Conservation (phyloP, 2,113 vertebrate species). For the Motacilla tschutschensis region DNA sequence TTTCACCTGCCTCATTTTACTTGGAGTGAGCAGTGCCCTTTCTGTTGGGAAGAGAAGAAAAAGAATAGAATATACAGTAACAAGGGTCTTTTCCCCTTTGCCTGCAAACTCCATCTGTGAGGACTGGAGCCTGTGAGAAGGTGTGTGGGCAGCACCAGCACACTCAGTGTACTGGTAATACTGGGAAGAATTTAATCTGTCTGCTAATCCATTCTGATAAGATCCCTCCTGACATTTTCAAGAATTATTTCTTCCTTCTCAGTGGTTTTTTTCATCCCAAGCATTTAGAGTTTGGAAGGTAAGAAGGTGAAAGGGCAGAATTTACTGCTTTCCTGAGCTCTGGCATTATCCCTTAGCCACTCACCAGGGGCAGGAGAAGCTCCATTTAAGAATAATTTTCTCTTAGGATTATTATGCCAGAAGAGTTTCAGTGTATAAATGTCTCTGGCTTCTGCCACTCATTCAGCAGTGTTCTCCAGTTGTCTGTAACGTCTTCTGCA, state of each 20-base stretch:
- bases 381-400: neutral
- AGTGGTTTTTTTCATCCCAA: neutral
- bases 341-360: neutral
- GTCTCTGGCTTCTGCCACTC: neutral
- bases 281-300: neutral
- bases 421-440: neutral
- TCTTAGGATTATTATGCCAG: neutral
- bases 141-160: neutral
- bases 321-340: neutral
- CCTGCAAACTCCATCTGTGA: rapidly evolving
- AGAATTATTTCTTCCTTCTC: neutral
- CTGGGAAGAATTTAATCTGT: neutral
- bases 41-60: neutral
- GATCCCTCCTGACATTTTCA: neutral
- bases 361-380: neutral
- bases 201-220: neutral
- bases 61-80: rapidly evolving
- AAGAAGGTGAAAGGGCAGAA: neutral
- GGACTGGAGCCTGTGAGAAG: neutral
- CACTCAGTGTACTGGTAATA: neutral
- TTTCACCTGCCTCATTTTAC: neutral
- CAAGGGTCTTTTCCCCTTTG: rapidly evolving
- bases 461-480: neutral
- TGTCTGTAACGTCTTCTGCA: neutral
- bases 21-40: neutral